Evolutionary conservation across 2,113 vertebrate species (phyloP), one percentile per base, ranked within the genome.

Genomic region (Gnathonemus longibarbis): DNA sequence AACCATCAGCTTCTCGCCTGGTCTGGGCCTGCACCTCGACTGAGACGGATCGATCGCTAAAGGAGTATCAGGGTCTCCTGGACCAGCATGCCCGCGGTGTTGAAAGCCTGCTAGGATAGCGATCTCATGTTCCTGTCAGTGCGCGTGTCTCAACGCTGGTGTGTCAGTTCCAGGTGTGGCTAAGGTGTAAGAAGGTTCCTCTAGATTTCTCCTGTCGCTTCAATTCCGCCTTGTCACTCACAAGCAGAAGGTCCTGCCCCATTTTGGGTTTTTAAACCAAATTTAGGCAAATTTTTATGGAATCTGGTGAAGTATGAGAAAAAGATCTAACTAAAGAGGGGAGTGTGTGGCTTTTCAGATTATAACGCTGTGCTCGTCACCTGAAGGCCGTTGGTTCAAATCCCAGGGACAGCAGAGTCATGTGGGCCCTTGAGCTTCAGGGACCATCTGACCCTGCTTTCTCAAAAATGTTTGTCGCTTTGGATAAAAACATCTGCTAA

Each of bases 1-100:
- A 90, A 77, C 74, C 49, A 70, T 90, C 89, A 90, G 90, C 90
- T 39, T 90, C 87, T 88, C 66, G 31, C 7, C 31, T 8, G 70
- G 86, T 15, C 45, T 46, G 27, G 35, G 48, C 17, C 49, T 24
- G 24, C 50, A 53, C 19, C 52, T 35, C 35, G 1, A 27, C 53
- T 42, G 58, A 83, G 86, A n/a, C 19, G 4, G 80, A 88, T 88
- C 86, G 27, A 90, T 90, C 10, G 70, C 86, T 83, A 7, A 53
- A 48, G 80, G 49, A 5, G 62, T 88, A 77, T 56, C 89, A 53
- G 84, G 85, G 10, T 62, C 56, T n/a, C 2, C 56, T 62, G 7
- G 56, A 53, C 58, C 48, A 45, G 62, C 66, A 15, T 15, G 13
- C n/a, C 45, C 3, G 11, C 8, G 50, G 74, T 15, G 49, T 11